Evolutionary conservation across 2,797 vertebrate species (phyloP).

Genomic region (Sternarchorhynchus goeldii): DNA sequence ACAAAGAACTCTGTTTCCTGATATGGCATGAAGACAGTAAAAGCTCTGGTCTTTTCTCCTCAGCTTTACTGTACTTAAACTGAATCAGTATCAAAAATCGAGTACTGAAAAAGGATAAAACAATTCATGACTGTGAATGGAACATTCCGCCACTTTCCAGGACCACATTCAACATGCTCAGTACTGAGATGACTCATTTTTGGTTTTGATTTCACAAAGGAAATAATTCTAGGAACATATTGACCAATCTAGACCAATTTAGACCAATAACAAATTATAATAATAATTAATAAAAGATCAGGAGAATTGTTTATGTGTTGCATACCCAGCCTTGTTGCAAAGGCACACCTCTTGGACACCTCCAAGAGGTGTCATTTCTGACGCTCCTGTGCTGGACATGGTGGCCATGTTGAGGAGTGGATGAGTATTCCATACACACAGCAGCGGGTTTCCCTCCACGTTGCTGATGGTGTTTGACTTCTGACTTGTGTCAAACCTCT

Average conservation of each 20-base stretch:
- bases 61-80: constrained; percentile 35
- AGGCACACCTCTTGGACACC: no score
- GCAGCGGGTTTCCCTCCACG: constrained; percentile 20
- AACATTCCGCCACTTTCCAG: constrained; percentile 27
- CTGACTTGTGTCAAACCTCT: constrained; percentile 22
- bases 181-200: neutral
- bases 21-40: constrained; percentile 36
- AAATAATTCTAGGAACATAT: neutral
- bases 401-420: constrained; percentile 24
- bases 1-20: constrained; percentile 22
- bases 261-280: no score
- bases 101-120: constrained; percentile 50
- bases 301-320: no score
- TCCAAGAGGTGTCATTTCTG: no score
- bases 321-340: no score
- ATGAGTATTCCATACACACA: constrained; percentile 37
- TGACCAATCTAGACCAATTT: no score
- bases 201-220: neutral
- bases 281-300: no score
- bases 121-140: constrained; percentile 47
- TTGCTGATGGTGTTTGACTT: constrained; percentile 29
- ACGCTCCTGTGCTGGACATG: neutral
- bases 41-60: neutral
- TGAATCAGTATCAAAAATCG: constrained; percentile 21
- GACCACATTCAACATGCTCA: constrained; percentile 10